phyloP scores from a whole-genome alignment of 23 tunicate genomes.

The Ascidia mentula region DNA sequence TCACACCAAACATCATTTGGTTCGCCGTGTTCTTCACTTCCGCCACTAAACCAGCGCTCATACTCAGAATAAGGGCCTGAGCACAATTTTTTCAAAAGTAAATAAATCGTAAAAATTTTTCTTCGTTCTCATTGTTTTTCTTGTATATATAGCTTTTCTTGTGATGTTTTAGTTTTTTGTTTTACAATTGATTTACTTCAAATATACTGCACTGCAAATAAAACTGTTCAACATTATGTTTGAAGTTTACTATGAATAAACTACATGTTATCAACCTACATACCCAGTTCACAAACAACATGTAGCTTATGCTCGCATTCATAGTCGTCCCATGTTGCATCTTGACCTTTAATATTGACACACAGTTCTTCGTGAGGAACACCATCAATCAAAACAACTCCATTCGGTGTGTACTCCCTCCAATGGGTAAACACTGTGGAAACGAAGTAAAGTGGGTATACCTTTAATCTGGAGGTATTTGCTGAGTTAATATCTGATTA shows the following conservation, averaged over 20 bases:
- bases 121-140: too few species aligned
- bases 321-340: constrained; percentile 32
- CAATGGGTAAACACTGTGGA: constrained; percentile 24
- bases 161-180: too few species aligned
- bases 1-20: constrained; percentile 66
- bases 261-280: neutral
- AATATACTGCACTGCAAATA: too few species aligned
- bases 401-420: constrained; percentile 13
- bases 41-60: constrained; percentile 84
- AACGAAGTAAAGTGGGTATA: neutral
- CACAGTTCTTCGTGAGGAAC: neutral
- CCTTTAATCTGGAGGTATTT: neutral
- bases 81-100: too few species aligned
- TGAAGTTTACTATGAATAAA: too few species aligned
- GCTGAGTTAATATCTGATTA: neutral
- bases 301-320: constrained; percentile 23
- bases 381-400: neutral
- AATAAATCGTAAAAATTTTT: neutral
- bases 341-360: neutral
- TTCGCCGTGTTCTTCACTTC: constrained; percentile 28
- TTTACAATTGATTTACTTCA: too few species aligned
- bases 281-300: constrained; percentile 57
- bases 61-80: constrained; percentile 76
- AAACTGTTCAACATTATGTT: too few species aligned
- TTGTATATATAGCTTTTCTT: too few species aligned